These are phyloP conservation scores for Amniataba percoides DNA, from an alignment of 2,797 vertebrate genomes.

Conservation along the genomic window DNA sequence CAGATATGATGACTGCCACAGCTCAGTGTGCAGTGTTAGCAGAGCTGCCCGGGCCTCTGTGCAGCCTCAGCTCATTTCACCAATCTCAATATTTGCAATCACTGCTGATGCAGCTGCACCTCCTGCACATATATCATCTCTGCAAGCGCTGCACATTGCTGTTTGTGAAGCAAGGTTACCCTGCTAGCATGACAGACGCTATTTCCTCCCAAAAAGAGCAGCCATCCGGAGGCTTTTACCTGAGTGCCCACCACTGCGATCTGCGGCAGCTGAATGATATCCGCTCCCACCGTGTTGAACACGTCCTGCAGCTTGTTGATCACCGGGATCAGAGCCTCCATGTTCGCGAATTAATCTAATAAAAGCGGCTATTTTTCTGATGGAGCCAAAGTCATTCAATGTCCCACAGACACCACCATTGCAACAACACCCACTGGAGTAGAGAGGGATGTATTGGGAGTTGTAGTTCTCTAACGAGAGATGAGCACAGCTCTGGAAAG, in stretches of 20 bases:
- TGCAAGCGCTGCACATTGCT: not conserved
- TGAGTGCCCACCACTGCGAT: slow-evolving; percentile 98
- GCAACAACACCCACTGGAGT: slow-evolving; percentile 59
- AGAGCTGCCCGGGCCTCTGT: not conserved
- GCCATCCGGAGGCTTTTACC: slow-evolving; percentile 81
- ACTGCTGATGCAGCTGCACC: too few species aligned
- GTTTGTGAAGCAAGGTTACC: slow-evolving; percentile 44
- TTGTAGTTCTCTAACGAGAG: slow-evolving; percentile 57
- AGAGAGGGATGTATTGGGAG: slow-evolving; percentile 31
- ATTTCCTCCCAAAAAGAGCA: slow-evolving; percentile 10
- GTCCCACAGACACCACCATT: slow-evolving; percentile 85
- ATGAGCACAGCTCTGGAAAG: fast-evolving
- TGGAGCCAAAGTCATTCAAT: slow-evolving; percentile 90
- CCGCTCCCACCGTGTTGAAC: slow-evolving; percentile 97
- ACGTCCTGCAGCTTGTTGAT: slow-evolving; percentile 99
- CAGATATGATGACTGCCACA: not conserved
- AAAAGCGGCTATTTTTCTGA: slow-evolving; percentile 59
- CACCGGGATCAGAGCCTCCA: slow-evolving; percentile 98
- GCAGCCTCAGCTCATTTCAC: not conserved
- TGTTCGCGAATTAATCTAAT: slow-evolving; percentile 70
- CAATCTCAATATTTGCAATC: not conserved
- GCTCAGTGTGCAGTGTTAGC: slow-evolving; percentile 2
- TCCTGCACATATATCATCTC: not conserved
- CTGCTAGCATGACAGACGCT: slow-evolving; percentile 50
- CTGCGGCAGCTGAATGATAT: slow-evolving; percentile 97